Conservation (phyloP, 2,797 vertebrate species). For the Sebastes cheni region DNA sequence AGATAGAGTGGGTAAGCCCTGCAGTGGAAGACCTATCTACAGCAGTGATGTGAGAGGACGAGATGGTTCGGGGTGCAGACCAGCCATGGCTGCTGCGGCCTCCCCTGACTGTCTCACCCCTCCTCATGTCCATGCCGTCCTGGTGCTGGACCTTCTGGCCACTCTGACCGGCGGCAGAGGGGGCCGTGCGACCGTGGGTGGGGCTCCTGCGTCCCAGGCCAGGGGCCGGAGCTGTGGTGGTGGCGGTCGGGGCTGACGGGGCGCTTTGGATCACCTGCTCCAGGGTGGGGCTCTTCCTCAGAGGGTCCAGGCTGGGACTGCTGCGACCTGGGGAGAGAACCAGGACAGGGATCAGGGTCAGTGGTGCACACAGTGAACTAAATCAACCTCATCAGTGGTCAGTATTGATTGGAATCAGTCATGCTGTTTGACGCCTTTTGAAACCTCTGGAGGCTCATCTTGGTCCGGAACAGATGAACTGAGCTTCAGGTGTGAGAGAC, state of each 20-base stretch:
- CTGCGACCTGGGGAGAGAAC: slow-evolving; percentile 81
- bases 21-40: slow-evolving; percentile 44
- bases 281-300: slow-evolving; percentile 89
- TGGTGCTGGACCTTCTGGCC: slow-evolving; percentile 85
- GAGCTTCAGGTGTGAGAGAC: background rate
- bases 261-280: slow-evolving; percentile 87
- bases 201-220: slow-evolving; percentile 87
- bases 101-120: slow-evolving; percentile 84
- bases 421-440: background rate
- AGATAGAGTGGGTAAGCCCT: slow-evolving; percentile 46
- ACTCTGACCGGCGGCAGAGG: slow-evolving; percentile 68
- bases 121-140: slow-evolving; percentile 87
- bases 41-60: slow-evolving; percentile 1
- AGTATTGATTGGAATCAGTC: background rate
- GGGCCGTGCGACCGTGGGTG: slow-evolving; percentile 66
- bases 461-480: background rate
- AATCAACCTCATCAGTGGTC: background rate
- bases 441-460: background rate
- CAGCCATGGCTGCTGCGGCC: slow-evolving; percentile 73
- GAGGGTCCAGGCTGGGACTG: slow-evolving; percentile 87
- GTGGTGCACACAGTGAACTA: background rate
- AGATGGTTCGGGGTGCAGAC: slow-evolving; percentile 51
- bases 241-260: slow-evolving; percentile 65
- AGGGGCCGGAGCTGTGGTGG: slow-evolving; percentile 77
- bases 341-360: background rate